Evolutionary conservation across 1,140 invertebrate genomes (phyloP), one percentile per base, ranked within the genome.

Genomic region (Argopecten irradians): DNA sequence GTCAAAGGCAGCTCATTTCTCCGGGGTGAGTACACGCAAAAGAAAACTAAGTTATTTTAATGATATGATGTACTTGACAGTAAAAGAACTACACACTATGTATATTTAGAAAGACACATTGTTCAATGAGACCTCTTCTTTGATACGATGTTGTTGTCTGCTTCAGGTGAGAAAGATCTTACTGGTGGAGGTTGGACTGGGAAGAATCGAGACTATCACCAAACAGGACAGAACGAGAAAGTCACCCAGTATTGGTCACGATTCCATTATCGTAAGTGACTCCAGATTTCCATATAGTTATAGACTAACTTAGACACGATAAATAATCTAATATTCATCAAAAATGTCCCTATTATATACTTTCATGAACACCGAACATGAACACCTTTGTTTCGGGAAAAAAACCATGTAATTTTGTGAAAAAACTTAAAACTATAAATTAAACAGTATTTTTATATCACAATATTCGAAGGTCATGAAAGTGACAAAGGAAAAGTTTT

Each of bases 1-100:
- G n/a, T 94, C 93, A 19, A 94, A 92, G 83, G 94, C 94, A 33
- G 93, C 93, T n/a, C 93, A 94, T 84, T 93, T 94, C 91, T 94
- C 93, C 55, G 92, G 92, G 28, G 94, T 94, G 88, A 92, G 93
- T 92, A 83, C 13, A 39, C 41, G 5, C 34, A 71, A 0, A 84
- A 34, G 46, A 88, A 35, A 33, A 34, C 14, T 11, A 34, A 11
- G 46, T 84, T 14, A 55, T 55, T 13, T 55, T 13, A 14, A 55
- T 55, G 13, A n/a, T 14, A 55, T 13, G 13, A 14, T 55, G 46
- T 14, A 55, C 46, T 55, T 13, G 13, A 13, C 13, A 55, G 46
- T 13, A 14, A 13, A 55, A 13, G 13, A 14, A 83, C 33, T 83
- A 32, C 32, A 19, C 13, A 9, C 41, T 88, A 86, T 7, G 34